Evolutionary conservation across 2,797 vertebrate genomes (phyloP), one percentile per base, ranked within the genome.

Genomic region (Peromyscus nudipes): DNA sequence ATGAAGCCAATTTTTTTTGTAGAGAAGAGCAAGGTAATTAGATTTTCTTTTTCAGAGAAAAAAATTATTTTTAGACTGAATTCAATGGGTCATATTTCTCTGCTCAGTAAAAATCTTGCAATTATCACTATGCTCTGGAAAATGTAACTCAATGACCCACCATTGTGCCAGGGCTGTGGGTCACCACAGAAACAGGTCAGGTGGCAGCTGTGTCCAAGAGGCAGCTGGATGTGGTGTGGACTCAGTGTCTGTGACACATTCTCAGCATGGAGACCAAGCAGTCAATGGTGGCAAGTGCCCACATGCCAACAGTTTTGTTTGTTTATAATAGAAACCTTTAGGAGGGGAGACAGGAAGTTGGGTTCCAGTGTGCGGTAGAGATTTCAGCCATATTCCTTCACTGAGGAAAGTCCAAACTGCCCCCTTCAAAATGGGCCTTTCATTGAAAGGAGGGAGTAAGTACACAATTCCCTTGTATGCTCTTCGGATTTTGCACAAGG

Each of bases 1-100:
- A 98, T 97, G 97, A 98, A 97, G 98, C 95, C 97, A 96, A 94
- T 97, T 97, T 52, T 65, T 98, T 98, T 98, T 97, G 93, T 97
- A 96, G 96, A 95, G 96, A 97, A 98, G 96, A 97, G 57, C 91
- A 92, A 98, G 95, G 97, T 98, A 97, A 98, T 98, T 98, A 97
- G 97, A 98, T 98, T 98, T 98, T 96, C 96, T 96, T 96, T 97
- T 98, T 98, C 96, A 96, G 93, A 89, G 77, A 92, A 97, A 97
- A 79, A 98, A 98, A 97, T 97, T 97, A 98, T 98, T 98, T 98
- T 88, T 98, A 97, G 95, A 43, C 75, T 96, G 52, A 98, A 96
- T 97, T 83, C 97, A 97, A 67, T 96, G 87, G 57, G 62, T 96
- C 91, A 11, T 71, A 69, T 93, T 98, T 96, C 96, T 96, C 93